Evolutionary conservation across 2,888 invertebrate genomes (phyloP).

Genomic region (Apotomis turbidana): DNA sequence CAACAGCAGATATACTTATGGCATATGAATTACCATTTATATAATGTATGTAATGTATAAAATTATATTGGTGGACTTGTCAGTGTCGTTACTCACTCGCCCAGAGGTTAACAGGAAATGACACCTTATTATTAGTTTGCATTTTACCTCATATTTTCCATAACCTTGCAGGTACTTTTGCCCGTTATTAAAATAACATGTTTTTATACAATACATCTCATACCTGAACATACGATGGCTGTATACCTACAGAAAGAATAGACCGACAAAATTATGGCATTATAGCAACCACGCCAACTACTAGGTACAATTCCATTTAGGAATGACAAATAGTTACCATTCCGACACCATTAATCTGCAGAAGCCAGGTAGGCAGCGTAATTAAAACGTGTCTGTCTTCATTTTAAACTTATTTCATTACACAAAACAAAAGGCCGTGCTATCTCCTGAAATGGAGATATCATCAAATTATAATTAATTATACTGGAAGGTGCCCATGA

Average conservation of each 20-base stretch:
- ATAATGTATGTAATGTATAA: too few relatives aligned
- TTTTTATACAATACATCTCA: too few relatives aligned
- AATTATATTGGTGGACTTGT: too few relatives aligned
- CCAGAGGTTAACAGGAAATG: too few relatives aligned
- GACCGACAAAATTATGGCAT: constrained; percentile 7
- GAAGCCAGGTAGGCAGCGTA: constrained; percentile 23
- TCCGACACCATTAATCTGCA: constrained; percentile 7
- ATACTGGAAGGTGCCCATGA: background rate
- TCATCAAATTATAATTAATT: constrained; percentile 11
- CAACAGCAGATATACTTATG: too few relatives aligned
- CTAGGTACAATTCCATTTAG: constrained; percentile 11
- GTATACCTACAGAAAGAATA: background rate
- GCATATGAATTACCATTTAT: too few relatives aligned
- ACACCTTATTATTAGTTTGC: too few relatives aligned
- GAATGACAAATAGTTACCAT: constrained; percentile 16
- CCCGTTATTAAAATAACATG: too few relatives aligned
- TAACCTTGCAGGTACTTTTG: too few relatives aligned
- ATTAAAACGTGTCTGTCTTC: constrained; percentile 29
- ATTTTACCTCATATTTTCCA: too few relatives aligned
- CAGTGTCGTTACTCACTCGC: too few relatives aligned
- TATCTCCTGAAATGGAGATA: constrained; percentile 11
- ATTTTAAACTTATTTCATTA: constrained; percentile 24
- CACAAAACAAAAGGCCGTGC: constrained; percentile 19
- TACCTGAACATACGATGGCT: too few relatives aligned
- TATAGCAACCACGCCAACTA: constrained; percentile 3